Base-by-base conservation (phyloP, 2,113 vertebrate species). In the Psittacula cyanocephala region DNA sequence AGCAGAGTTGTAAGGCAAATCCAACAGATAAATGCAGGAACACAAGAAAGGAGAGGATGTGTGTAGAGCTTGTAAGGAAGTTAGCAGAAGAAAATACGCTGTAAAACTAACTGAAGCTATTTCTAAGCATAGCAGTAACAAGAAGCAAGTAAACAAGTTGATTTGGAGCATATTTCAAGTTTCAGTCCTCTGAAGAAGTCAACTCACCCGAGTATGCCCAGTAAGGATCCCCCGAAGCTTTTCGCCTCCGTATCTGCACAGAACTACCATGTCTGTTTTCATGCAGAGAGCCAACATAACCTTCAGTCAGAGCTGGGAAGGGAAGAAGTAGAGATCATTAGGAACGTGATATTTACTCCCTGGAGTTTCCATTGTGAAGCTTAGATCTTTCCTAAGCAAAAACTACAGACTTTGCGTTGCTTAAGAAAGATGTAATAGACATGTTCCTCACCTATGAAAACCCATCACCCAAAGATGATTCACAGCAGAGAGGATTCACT, bases 201-300 rank as follows among this genome's bases (percentile, higher is more conserved):
- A 13, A 94, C 98, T 96, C 96, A 99, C 99, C 99, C 41, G 99
- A 99, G 95, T 99, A 99, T 6, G 99, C 99, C 99, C 99, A 99
- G 97, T 99, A 99, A 29, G 98, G 98, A 96, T 99, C 99, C 70
- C 98, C 98, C 0, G 98, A 98, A 69, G 98, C 98, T 81, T 99
- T 99, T 68, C 98, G 97, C 85, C 97, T 97, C 79, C 98, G 98
- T 93, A 98, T 98, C 91, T 98, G 98, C 60, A 97, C 97, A 1
- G 97, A 97, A 89, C 97, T 98, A 92, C 98, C 97, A 94, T 98
- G 98, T 94, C 97, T 98, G 97, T 76, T 97, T 31, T 98, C 98
- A 64, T 98, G 98, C 81, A 98, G 97, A 33, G 98, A 86, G 92
- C 98, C 97, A 14, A 97, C 98, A 41, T 98, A 98, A 92, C 98